Conservation (phyloP, 2,888 invertebrate species). For the Anoncus sp. region DNA sequence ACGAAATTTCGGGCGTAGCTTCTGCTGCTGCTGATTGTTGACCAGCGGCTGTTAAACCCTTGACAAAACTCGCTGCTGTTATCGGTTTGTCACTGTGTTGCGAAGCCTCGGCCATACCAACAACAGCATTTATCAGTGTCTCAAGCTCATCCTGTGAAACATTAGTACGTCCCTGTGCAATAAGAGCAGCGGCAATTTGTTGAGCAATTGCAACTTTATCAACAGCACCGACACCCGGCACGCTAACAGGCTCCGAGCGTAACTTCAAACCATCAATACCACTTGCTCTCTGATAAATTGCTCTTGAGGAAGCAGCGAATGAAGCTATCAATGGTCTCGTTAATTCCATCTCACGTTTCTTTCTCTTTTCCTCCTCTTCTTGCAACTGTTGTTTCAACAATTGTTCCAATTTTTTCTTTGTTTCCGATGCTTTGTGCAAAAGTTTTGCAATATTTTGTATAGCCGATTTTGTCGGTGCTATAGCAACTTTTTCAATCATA, state of each 20-base stretch:
- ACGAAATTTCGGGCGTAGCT: constrained; percentile 51
- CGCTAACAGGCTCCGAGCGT: constrained; percentile 85
- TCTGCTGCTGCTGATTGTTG: constrained; percentile 35
- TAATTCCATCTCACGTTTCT: constrained; percentile 74
- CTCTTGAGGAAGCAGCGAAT: constrained; percentile 60
- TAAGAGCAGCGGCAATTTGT: constrained; percentile 91
- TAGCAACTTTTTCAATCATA: constrained; percentile 86
- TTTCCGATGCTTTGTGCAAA: constrained; percentile 87
- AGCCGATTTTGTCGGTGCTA: constrained; percentile 89
- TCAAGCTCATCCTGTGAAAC: constrained; percentile 92
- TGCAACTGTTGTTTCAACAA: constrained; percentile 77
- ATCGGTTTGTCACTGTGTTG: constrained; percentile 84
- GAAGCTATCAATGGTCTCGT: constrained; percentile 70
- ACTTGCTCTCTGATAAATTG: constrained; percentile 71
- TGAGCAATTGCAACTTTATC: constrained; percentile 92
- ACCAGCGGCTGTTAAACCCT: constrained; percentile 76
- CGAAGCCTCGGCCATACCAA: constrained; percentile 88
- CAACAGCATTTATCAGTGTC: constrained; percentile 91
- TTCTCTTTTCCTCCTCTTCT: constrained; percentile 77
- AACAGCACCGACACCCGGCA: constrained; percentile 89
- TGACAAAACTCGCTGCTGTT: constrained; percentile 84
- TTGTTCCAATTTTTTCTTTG: constrained; percentile 83
- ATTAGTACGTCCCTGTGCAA: constrained; percentile 92
- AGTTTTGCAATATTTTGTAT: constrained; percentile 91
- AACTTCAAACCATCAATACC: constrained; percentile 72